Percentiles rank a stretch among this genome's conserved stretches.
phyloP scores from a whole-genome alignment of 1,140 invertebrate genomes.

The Hypothenemus hampei region DNA sequence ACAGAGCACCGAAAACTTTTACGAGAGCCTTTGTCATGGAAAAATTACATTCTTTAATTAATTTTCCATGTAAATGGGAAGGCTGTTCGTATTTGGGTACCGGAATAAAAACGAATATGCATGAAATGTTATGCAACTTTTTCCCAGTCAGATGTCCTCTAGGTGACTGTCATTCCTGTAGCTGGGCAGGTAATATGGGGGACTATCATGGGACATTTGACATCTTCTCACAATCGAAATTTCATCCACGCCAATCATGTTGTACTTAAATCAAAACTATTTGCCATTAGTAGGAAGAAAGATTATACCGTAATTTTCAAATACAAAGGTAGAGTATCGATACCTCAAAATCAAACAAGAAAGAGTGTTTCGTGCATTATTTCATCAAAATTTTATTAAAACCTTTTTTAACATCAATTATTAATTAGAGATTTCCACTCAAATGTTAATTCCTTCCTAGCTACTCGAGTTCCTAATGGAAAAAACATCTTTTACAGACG shows the following conservation, averaged over 20 bases:
- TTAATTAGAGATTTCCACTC: too few relatives aligned
- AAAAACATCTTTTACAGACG: too few relatives aligned
- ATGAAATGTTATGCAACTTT: conserved; percentile 3
- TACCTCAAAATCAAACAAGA: too few relatives aligned
- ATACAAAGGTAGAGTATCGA: too few relatives aligned
- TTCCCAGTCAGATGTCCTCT: conserved; percentile 8
- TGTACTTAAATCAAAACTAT: background rate
- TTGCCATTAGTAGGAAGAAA: background rate
- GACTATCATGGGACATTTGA: background rate
- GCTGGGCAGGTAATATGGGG: conserved; percentile 5
- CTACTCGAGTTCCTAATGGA: too few relatives aligned
- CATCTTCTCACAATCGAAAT: background rate
- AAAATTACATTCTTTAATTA: conserved; percentile 6
- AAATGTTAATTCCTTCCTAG: too few relatives aligned
- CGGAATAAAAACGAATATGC: background rate
- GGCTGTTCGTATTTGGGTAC: conserved; percentile 2
- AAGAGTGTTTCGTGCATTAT: too few relatives aligned
- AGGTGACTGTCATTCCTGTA: background rate
- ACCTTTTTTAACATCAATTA: too few relatives aligned
- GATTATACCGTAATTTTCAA: conserved; percentile 5
- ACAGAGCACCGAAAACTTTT: background rate
- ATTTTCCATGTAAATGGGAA: conserved; percentile 6
- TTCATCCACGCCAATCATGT: background rate
- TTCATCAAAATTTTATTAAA: too few relatives aligned
- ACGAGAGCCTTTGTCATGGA: conserved; percentile 8